Conservation (phyloP, 1,140 invertebrate genomes). For the Orussus abietinus region DNA sequence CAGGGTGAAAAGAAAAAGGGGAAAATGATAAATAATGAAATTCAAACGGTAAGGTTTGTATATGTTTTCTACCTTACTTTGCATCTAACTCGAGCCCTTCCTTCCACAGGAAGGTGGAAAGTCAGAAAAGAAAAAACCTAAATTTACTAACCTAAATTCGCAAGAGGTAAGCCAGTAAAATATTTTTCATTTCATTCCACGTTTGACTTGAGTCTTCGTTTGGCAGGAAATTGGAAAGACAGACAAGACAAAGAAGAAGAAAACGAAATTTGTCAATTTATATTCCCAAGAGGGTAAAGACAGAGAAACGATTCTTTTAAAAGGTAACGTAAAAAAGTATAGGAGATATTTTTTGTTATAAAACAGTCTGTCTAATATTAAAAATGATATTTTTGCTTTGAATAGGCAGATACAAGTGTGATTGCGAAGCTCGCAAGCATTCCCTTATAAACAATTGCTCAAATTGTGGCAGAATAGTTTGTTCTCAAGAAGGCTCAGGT, state of each 20-base stretch:
- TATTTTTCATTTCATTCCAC: no score
- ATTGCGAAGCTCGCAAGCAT: slow-evolving; percentile 91
- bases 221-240: slow-evolving; percentile 27
- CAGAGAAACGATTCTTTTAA: slow-evolving; percentile 62
- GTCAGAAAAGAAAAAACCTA: slow-evolving; percentile 39
- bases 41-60: slow-evolving; percentile 8
- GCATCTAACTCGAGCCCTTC: no score
- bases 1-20: slow-evolving; percentile 39
- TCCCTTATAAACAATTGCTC: slow-evolving; percentile 90
- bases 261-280: slow-evolving; percentile 71
- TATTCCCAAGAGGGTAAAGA: slow-evolving; percentile 69
- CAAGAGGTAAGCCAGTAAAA: no score
- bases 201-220: no score
- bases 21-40: slow-evolving; percentile 33
- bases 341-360: slow-evolving; percentile 12
- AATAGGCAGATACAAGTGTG: slow-evolving; percentile 79
- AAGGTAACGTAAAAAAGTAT: slow-evolving; percentile 52
- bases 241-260: slow-evolving; percentile 60
- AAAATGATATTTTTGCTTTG: slow-evolving; percentile 18
- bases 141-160: no score
- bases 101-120: slow-evolving; percentile 28
- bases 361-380: slow-evolving; percentile 5
- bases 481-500: slow-evolving; percentile 93
- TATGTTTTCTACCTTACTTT: no score
- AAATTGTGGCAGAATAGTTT: slow-evolving; percentile 91